Conservation (phyloP, 2,113 vertebrate genomes). For the Corydoras maculifer region DNA sequence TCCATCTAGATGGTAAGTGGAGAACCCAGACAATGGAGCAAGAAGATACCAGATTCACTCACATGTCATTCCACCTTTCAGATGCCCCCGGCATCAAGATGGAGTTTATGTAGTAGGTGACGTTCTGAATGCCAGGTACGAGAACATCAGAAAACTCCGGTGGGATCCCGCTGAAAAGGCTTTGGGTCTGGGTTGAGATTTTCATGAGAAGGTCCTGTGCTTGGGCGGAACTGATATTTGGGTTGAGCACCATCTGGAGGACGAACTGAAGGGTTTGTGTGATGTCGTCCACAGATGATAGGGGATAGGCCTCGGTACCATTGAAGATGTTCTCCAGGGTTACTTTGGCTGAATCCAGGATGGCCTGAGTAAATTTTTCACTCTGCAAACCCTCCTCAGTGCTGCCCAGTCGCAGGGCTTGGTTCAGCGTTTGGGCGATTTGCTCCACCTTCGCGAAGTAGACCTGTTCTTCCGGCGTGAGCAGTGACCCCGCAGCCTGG, state of each 20-base stretch:
- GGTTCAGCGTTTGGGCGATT: constrained; percentile 48
- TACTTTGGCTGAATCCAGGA: constrained; percentile 43
- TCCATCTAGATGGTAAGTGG: too few relatives aligned
- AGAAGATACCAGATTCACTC: constrained; percentile 42
- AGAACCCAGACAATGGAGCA: too few relatives aligned
- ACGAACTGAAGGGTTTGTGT: constrained; percentile 43
- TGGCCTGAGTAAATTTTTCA: constrained; percentile 43
- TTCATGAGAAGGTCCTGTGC: constrained; percentile 43
- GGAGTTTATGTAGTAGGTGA: constrained; percentile 52
- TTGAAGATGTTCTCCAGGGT: constrained; percentile 36
- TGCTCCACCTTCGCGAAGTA: constrained; percentile 44
- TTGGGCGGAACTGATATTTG: constrained; percentile 44
- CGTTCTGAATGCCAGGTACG: constrained; percentile 35
- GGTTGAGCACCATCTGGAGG: constrained; percentile 47
- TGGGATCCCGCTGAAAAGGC: constrained; percentile 44
- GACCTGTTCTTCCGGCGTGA: constrained; percentile 42
- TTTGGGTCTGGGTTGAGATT: constrained; percentile 41
- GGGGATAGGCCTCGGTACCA: constrained; percentile 14
- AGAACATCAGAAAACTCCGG: constrained; percentile 40
- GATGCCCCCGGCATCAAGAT: constrained; percentile 33
- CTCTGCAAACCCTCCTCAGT: constrained; percentile 50
- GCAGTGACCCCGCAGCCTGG: constrained; percentile 28
- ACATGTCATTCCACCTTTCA: constrained; percentile 59
- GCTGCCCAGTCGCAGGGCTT: constrained; percentile 46
- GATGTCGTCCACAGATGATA: constrained; percentile 38